Conservation (phyloP, 1,140 invertebrate species). For the Heliconius hermathena region DNA sequence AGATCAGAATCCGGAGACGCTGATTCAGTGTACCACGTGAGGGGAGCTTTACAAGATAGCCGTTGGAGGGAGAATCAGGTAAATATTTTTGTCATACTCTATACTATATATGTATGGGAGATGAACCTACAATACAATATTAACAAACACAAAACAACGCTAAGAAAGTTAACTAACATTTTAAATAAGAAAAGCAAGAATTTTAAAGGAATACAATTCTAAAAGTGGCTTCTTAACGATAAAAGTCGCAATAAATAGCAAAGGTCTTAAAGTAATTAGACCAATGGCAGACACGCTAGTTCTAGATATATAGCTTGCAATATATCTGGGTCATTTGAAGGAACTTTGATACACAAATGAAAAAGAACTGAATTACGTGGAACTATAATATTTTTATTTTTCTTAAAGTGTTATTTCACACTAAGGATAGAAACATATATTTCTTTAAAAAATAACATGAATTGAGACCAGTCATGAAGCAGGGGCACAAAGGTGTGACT, state of each 20-base stretch:
- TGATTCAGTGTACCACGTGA: constrained; percentile 85
- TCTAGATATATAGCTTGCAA: background rate
- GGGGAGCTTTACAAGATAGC: constrained; percentile 65
- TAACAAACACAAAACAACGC: background rate
- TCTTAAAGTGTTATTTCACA: no score
- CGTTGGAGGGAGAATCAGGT: constrained; percentile 66
- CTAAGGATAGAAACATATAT: no score
- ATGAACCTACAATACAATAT: background rate
- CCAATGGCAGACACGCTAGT: constrained; percentile 4
- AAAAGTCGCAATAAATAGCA: constrained; percentile 9
- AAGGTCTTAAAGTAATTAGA: constrained; percentile 7
- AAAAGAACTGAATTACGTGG: no score
- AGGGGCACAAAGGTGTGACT: no score
- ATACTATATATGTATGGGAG: no score
- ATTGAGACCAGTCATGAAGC: no score
- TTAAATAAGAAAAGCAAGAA: background rate
- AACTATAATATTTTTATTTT: no score
- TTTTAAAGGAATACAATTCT: background rate
- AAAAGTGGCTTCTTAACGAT: constrained; percentile 3
- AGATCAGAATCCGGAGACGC: constrained; percentile 89
- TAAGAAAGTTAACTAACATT: background rate
- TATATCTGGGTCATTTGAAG: background rate
- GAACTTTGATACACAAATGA: background rate
- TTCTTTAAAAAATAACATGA: no score
- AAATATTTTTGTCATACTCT: background rate